Evolutionary conservation across 2,888 invertebrate genomes (phyloP), one percentile per base, ranked within the genome.

Genomic region (Cheilosia vernalis): DNA sequence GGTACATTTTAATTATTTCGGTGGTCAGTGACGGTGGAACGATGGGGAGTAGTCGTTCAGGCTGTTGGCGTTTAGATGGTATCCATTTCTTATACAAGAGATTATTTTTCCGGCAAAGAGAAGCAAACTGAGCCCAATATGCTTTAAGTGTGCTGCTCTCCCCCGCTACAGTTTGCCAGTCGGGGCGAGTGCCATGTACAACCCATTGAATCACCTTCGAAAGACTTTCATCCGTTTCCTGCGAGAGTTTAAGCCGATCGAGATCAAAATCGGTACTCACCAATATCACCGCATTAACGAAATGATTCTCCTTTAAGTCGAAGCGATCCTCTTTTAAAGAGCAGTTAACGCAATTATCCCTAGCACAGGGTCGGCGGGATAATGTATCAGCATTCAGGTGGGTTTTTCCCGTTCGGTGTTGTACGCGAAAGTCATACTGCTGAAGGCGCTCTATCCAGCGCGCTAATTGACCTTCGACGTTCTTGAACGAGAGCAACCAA

Each of bases 111-210:
- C 19, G 21, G 9, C 19, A 4, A n/a, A 63, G 10, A 19, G 37
- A n/a, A 2, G 27, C 21, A 47, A 49, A 76, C 15, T 76, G 66
- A 10, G 64, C 64, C 56, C 73, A 55, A 55, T 74, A 63, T 1
- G 63, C 73, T 55, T 72, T 61, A 17, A 72, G 19, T 0, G 21
- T 1, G 37, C n/a, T 49, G 10, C 37, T 33, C 2, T n/a, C 49
- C 2, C 64, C 44, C 4, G 56, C 55, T 2, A 63, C n/a, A 3
- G 15, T 42, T 17, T 56, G 47, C 63, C 55, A 74, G 9, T 1
- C 4, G 2, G 24, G 64, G 5, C 72, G 70, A 24, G 2, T 27
- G 2, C 51, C 60, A 4, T 15, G 9, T 49, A 42, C 17, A 1
- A 63, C 24, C 55, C 53, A 53, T 19, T 44, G 19, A 19, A 55